Evolutionary conservation across 2,797 vertebrate species (phyloP).

Genomic region (Rhinichthys osculus): DNA sequence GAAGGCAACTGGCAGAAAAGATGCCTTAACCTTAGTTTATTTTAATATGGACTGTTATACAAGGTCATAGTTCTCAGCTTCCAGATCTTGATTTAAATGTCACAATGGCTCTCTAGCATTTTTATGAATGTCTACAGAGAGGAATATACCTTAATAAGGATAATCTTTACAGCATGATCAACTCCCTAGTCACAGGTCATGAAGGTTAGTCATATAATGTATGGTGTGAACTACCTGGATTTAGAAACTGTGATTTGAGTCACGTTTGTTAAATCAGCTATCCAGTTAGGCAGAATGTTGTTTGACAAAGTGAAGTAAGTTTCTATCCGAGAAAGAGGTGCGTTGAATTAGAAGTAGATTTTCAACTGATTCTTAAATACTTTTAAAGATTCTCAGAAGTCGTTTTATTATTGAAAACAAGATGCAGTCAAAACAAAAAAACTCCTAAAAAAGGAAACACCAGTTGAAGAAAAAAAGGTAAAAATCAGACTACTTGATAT

Average conservation of each 20-base stretch:
- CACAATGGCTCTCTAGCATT: constrained; percentile 45
- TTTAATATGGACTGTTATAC: not conserved
- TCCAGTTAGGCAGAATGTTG: not conserved
- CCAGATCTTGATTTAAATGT: constrained; percentile 46
- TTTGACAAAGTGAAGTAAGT: not conserved
- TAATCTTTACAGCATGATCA: constrained; percentile 16
- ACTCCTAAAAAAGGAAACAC: not conserved
- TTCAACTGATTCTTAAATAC: not conserved
- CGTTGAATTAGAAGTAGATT: not conserved
- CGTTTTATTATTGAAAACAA: not conserved
- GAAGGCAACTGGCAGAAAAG: not conserved
- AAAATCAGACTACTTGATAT: not conserved
- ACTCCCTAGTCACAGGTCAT: constrained; percentile 7
- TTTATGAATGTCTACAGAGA: constrained; percentile 6
- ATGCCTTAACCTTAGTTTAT: constrained; percentile 8
- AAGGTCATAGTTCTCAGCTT: constrained; percentile 42
- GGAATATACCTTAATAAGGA: constrained; percentile 47
- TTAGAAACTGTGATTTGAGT: not conserved
- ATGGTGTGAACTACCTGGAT: not conserved
- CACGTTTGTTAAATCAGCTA: not conserved
- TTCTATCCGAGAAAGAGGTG: not conserved
- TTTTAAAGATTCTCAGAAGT: not conserved
- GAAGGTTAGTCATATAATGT: not conserved
- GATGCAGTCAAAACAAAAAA: not conserved
- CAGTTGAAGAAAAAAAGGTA: not conserved